A percentile compares a stretch with the other conserved stretches of the same genome.
Conservation (phyloP, 2,113 vertebrate genomes). For the Phylloscopus whistleri region DNA sequence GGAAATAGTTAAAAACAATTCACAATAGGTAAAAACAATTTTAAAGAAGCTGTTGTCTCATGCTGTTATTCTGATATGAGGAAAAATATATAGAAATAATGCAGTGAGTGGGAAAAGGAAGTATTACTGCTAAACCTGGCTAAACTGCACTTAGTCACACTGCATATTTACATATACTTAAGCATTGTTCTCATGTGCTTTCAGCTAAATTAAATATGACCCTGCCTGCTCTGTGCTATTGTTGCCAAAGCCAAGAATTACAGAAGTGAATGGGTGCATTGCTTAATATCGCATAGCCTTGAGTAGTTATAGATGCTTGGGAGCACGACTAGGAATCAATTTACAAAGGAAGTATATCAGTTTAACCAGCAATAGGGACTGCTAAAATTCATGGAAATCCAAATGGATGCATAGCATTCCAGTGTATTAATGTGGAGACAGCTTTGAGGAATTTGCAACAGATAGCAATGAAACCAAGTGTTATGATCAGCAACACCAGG, state of each 20-base stretch:
- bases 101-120: not conserved
- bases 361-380: not conserved
- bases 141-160: not conserved
- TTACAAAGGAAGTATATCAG: not conserved
- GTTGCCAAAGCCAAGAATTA: not conserved
- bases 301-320: not conserved
- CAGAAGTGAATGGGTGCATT: not conserved
- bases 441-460: not conserved
- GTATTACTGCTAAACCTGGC: not conserved
- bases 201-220: not conserved
- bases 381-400: not conserved
- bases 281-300: not conserved
- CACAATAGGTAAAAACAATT: too few relatives aligned
- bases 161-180: not conserved
- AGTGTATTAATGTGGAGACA: not conserved
- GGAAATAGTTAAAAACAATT: not conserved
- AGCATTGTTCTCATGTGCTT: not conserved
- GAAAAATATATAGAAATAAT: not conserved
- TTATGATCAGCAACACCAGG: not conserved
- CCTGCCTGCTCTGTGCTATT: not conserved
- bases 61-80: not conserved
- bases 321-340: not conserved
- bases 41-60: not conserved
- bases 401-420: not conserved
- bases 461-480: not conserved